A percentile compares a stretch with the other conserved stretches of the same genome.
Evolutionary conservation across 2,113 vertebrate species (phyloP).

Genomic region (rabbit (Oryctolagus cuniculus)): DNA sequence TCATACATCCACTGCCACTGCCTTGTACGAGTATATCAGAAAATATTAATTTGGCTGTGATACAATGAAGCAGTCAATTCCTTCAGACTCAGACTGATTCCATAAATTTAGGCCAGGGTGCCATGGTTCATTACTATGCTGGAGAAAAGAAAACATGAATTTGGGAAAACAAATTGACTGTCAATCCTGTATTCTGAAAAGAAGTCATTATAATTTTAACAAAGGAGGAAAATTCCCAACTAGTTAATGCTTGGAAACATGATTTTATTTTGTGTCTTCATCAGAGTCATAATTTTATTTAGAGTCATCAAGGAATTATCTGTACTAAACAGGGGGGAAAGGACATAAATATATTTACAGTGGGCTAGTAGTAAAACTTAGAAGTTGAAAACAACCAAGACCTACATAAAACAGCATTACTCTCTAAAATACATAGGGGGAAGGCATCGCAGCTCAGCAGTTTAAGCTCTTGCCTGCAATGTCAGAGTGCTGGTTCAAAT

Average conservation of each 20-base stretch:
- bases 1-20: neutral
- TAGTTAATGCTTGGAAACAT: constrained; percentile 33
- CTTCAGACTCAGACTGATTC: constrained; percentile 32
- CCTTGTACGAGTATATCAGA: constrained; percentile 13
- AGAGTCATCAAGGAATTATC: constrained; percentile 45
- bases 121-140: constrained; percentile 28
- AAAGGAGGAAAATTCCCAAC: constrained; percentile 35
- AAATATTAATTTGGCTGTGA: constrained; percentile 6
- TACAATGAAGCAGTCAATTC: constrained; percentile 43
- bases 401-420: constrained; percentile 20
- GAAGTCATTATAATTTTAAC: constrained; percentile 6
- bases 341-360: constrained; percentile 49
- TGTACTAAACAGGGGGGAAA: constrained; percentile 41
- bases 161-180: constrained; percentile 43
- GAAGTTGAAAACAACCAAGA: constrained; percentile 67
- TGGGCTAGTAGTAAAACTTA: constrained; percentile 49
- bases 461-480: too few species aligned
- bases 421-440: neutral
- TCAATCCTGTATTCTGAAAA: constrained; percentile 59
- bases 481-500: too few species aligned
- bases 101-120: neutral
- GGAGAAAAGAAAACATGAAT: constrained; percentile 47
- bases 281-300: constrained; percentile 59
- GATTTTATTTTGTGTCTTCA: constrained; percentile 54
- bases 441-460: too few species aligned